These are phyloP conservation scores for Sterrhoptilus dennistouni DNA, from an alignment of 2,113 vertebrate species.

Conservation along the genomic window DNA sequence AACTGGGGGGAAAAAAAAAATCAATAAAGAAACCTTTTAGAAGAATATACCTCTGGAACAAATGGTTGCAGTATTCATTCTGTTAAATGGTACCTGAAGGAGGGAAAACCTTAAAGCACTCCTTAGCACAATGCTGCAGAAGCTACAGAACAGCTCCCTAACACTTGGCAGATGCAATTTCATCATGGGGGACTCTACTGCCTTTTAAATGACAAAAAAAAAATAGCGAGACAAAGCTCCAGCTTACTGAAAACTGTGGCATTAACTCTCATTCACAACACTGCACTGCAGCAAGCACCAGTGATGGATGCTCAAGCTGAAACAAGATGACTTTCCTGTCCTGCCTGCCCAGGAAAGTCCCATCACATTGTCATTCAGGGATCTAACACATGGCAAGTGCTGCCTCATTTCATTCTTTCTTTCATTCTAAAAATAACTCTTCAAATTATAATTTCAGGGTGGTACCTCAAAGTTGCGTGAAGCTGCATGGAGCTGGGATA, in stretches of 20 bases:
- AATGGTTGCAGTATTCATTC: neutral
- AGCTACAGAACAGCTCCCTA: slow-evolving; percentile 1
- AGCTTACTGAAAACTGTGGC: slow-evolving; percentile 14
- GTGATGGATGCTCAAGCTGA: neutral
- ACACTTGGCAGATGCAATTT: neutral
- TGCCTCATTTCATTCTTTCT: neutral
- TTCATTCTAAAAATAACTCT: slow-evolving; percentile 7
- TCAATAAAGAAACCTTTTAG: slow-evolving; percentile 37
- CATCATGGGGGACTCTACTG: neutral
- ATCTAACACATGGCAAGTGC: neutral
- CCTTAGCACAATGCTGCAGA: neutral
- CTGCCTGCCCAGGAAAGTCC: neutral
- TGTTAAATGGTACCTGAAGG: slow-evolving; percentile 11
- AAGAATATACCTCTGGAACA: neutral
- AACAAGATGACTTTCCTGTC: neutral
- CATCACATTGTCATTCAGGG: neutral
- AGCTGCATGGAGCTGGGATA: slow-evolving; percentile 13
- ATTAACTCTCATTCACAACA: slow-evolving; percentile 18
- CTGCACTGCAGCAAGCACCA: neutral
- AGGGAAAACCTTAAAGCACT: neutral
- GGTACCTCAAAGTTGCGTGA: neutral
- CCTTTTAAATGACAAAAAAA: neutral
- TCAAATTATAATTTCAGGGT: slow-evolving; percentile 15
- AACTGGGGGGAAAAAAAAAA: neutral
- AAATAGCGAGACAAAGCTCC: neutral